Evolutionary conservation across 2,113 vertebrate genomes (phyloP).

Genomic region (Arvicanthis niloticus): DNA sequence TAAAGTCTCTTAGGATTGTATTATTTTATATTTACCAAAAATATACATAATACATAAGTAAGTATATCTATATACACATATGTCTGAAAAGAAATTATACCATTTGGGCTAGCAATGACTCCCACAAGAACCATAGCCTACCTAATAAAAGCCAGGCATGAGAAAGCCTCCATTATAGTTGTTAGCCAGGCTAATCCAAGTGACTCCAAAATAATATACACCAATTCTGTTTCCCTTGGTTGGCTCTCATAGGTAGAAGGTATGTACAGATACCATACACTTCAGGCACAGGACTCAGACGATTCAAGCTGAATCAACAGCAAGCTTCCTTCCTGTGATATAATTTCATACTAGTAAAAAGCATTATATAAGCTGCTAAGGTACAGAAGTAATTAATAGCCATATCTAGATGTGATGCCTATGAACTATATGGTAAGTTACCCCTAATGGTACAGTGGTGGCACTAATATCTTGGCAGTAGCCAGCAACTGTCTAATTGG

Average conservation of each 20-base stretch:
- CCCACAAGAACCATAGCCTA: background rate
- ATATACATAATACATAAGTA: background rate
- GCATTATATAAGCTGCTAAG: background rate
- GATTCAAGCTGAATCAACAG: background rate
- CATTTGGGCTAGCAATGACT: background rate
- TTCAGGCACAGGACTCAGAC: background rate
- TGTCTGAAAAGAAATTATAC: background rate
- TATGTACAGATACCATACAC: background rate
- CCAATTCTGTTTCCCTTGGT: background rate
- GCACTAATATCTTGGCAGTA: background rate
- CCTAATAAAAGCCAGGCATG: background rate
- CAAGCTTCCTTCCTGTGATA: background rate
- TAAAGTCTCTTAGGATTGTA: background rate
- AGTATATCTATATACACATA: background rate
- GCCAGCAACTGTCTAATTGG: background rate
- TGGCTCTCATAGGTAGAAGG: background rate
- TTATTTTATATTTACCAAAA: background rate
- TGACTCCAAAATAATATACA: background rate
- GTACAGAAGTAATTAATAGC: background rate
- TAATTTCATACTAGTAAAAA: background rate
- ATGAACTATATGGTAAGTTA: background rate
- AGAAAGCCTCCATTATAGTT: background rate
- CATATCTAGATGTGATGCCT: background rate
- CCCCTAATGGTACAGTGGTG: background rate
- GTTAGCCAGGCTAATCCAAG: background rate